phyloP scores from a whole-genome alignment of 2,113 vertebrate species.

The Chamaetylas fuelleborni region DNA sequence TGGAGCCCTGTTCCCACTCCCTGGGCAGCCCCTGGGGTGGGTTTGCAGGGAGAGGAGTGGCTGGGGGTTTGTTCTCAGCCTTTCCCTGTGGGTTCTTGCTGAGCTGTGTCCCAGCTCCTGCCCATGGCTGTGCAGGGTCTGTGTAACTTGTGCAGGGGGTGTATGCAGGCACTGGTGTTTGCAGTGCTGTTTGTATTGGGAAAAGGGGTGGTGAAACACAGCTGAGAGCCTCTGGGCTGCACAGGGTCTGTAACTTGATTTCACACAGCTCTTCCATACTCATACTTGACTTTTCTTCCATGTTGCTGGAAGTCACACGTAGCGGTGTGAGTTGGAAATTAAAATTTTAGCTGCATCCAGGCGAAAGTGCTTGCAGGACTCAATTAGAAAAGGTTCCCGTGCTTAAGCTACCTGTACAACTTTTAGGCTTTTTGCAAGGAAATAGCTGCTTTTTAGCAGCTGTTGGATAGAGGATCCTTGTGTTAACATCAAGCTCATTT shows the following conservation, averaged over 20 bases:
- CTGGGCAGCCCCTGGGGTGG: background rate
- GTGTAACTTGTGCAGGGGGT: background rate
- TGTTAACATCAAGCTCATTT: background rate
- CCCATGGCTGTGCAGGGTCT: fast-evolving
- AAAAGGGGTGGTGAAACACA: background rate
- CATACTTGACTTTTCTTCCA: background rate
- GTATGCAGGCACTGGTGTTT: fast-evolving
- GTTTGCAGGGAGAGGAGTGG: background rate
- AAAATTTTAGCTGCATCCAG: background rate
- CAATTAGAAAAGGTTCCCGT: background rate
- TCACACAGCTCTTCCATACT: background rate
- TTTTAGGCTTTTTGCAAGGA: background rate
- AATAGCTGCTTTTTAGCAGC: background rate
- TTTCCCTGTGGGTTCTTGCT: background rate
- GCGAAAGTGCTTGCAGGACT: background rate
- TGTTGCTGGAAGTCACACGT: background rate
- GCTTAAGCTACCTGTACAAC: background rate
- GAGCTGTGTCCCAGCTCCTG: background rate
- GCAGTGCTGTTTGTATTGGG: background rate
- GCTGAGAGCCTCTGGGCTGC: background rate
- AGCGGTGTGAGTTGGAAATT: background rate
- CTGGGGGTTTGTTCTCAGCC: background rate
- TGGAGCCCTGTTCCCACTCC: background rate
- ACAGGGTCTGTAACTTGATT: background rate
- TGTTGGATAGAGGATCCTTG: background rate